Percentiles rank a stretch among this genome's conserved stretches.
These are phyloP conservation scores for Cheilosia grossa DNA, from an alignment of 2,888 invertebrate genomes.

Conservation along the genomic window DNA sequence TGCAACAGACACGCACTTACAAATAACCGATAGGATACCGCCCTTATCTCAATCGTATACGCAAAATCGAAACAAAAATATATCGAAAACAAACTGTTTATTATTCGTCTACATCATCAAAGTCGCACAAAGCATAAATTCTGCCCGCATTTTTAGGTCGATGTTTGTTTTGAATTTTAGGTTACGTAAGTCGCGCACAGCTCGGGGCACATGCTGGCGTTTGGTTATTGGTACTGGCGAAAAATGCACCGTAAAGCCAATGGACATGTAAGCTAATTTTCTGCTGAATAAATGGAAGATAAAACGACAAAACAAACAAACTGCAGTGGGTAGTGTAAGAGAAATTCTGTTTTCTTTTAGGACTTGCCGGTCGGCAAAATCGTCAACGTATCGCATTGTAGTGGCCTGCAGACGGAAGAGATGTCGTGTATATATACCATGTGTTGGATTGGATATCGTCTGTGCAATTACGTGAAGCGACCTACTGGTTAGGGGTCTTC, in stretches of 20 bases:
- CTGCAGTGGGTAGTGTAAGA: background rate
- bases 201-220: background rate
- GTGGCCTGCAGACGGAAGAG: background rate
- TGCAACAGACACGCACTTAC: background rate
- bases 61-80: background rate
- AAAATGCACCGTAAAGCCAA: conserved; percentile 38
- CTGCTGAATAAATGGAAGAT: conserved; percentile 41
- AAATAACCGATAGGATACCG: background rate
- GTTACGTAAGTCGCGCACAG: conserved; percentile 27
- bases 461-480: conserved; percentile 28
- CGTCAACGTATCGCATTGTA: background rate
- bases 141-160: conserved; percentile 37
- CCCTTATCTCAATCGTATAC: background rate
- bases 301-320: conserved; percentile 20
- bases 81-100: background rate
- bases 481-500: conserved; percentile 16
- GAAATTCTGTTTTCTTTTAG: conserved; percentile 40
- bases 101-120: background rate
- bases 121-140: background rate
- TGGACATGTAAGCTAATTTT: conserved; percentile 52
- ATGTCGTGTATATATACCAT: background rate
- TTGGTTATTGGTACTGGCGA: background rate
- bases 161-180: conserved; percentile 32
- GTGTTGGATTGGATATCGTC: conserved; percentile 8
- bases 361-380: conserved; percentile 13